phyloP scores from a whole-genome alignment of 2,888 invertebrate species.

The Chrysolina oricalcia region DNA sequence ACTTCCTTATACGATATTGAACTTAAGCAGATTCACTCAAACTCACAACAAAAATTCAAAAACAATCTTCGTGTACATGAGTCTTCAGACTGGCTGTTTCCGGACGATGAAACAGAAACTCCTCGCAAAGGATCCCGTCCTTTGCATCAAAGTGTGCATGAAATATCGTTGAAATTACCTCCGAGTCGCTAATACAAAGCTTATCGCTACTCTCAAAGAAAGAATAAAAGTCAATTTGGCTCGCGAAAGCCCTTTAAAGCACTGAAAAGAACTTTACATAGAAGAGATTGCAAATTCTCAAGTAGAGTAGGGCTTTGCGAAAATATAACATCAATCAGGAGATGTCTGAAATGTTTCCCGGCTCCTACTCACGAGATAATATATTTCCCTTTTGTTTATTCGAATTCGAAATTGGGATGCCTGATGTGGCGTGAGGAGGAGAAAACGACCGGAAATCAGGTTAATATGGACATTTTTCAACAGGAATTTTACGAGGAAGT shows the following conservation, averaged over 20 bases:
- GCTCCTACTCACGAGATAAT: conserved; percentile 15
- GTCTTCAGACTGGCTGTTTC: no score
- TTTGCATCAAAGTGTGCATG: background rate
- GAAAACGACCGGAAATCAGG: conserved; percentile 21
- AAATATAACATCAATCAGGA: conserved; percentile 39
- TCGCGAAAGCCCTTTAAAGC: conserved; percentile 18
- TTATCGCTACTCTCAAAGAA: conserved; percentile 28
- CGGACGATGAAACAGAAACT: no score
- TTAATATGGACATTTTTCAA: conserved; percentile 12
- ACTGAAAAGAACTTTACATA: conserved; percentile 22
- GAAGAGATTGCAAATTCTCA: conserved; percentile 28
- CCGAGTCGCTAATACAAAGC: conserved; percentile 25
- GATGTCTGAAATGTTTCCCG: conserved; percentile 20
- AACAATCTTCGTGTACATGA: no score
- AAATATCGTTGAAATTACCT: conserved; percentile 8
- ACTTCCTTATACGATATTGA: no score
- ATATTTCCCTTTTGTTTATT: conserved; percentile 30
- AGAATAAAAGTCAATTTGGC: conserved; percentile 33
- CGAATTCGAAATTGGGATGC: conserved; percentile 3
- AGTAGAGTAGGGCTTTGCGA: conserved; percentile 27
- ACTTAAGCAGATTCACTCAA: no score
- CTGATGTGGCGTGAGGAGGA: conserved; percentile 7
- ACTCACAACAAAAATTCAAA: no score
- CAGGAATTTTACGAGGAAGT: background rate
- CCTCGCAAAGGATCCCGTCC: no score